These are phyloP conservation scores for Drosophila mimica DNA, from an alignment of 2,888 invertebrate species.

Conservation along the genomic window DNA sequence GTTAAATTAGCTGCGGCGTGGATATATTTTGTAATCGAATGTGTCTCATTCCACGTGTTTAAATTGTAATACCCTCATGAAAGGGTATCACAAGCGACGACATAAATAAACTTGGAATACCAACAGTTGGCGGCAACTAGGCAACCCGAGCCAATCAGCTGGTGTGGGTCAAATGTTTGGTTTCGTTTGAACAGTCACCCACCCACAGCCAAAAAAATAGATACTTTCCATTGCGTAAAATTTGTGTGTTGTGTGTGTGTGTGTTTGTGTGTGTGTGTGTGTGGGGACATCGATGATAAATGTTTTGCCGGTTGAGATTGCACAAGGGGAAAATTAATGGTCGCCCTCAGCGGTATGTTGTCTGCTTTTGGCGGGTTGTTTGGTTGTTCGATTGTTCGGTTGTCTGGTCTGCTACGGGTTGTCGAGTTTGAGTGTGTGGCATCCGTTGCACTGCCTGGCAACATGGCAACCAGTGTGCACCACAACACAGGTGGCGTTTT, in stretches of 20 bases:
- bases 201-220: constrained; percentile 57
- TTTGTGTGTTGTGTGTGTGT: constrained; percentile 39
- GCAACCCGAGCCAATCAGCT: constrained; percentile 33
- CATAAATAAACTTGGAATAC: constrained; percentile 34
- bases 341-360: constrained; percentile 13
- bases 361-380: background rate
- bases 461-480: constrained; percentile 10
- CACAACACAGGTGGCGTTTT: constrained; percentile 41
- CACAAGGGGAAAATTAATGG: constrained; percentile 58
- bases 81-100: background rate
- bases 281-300: constrained; percentile 65
- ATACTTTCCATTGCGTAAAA: constrained; percentile 70
- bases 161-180: constrained; percentile 24
- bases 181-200: constrained; percentile 51
- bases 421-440: constrained; percentile 13
- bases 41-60: background rate
- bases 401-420: constrained; percentile 14
- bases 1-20: background rate
- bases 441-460: constrained; percentile 27
- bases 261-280: background rate
- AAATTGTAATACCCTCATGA: background rate
- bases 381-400: constrained; percentile 2
- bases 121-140: constrained; percentile 35
- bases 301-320: constrained; percentile 62
- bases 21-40: background rate